These are phyloP conservation scores for Oreonectes daqikongensis DNA, from an alignment of 2,797 vertebrate species.

Conservation along the genomic window DNA sequence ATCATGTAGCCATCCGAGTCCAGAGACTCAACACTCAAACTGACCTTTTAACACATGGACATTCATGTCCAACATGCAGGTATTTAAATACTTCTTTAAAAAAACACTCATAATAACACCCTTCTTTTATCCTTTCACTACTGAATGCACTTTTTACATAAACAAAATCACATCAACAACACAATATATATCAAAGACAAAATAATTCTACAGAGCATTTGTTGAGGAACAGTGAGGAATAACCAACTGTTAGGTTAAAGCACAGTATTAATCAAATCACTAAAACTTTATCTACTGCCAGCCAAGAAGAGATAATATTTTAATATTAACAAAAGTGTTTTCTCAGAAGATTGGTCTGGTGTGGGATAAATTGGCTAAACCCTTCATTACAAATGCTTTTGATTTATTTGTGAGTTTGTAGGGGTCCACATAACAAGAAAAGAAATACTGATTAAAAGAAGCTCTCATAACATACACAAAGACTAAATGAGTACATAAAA, in stretches of 20 bases:
- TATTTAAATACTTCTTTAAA: slow-evolving; percentile 76
- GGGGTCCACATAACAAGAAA: slow-evolving; percentile 72
- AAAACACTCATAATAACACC: slow-evolving; percentile 69
- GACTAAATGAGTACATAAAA: slow-evolving; percentile 65
- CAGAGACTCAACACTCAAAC: slow-evolving; percentile 28
- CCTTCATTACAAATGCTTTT: slow-evolving; percentile 49
- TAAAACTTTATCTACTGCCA: slow-evolving; percentile 79
- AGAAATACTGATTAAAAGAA: slow-evolving; percentile 59
- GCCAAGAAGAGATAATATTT: slow-evolving; percentile 68
- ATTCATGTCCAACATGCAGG: slow-evolving; percentile 79
- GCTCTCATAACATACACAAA: slow-evolving; percentile 68
- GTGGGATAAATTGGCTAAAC: slow-evolving; percentile 20
- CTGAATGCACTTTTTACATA: slow-evolving; percentile 81
- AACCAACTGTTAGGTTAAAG: slow-evolving; percentile 60
- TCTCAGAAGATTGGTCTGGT: slow-evolving; percentile 62
- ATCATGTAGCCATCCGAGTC: slow-evolving; percentile 41
- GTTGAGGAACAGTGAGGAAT: slow-evolving; percentile 70
- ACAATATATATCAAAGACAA: slow-evolving; percentile 81
- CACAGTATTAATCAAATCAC: slow-evolving; percentile 80
- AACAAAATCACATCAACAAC: slow-evolving; percentile 79
- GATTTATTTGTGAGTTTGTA: slow-evolving; percentile 53
- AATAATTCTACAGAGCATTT: slow-evolving; percentile 80
- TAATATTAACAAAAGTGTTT: slow-evolving; percentile 80
- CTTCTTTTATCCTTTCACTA: slow-evolving; percentile 72
- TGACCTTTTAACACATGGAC: slow-evolving; percentile 61